These are phyloP conservation scores for Oceanodroma tethys DNA, from an alignment of 2,113 vertebrate species.

Conservation along the genomic window DNA sequence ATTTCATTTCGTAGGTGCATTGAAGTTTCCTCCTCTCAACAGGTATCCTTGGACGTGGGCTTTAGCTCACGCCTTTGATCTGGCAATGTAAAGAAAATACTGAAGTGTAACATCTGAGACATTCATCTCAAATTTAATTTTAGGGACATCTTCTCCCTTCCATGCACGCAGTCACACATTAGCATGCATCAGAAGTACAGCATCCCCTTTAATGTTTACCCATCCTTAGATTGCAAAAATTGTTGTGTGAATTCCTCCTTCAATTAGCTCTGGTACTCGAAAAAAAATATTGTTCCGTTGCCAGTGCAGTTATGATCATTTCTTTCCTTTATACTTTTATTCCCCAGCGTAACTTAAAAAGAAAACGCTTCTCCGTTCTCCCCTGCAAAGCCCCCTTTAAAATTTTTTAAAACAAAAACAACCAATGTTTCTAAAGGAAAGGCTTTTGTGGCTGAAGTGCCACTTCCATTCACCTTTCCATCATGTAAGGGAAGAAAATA, in stretches of 20 bases:
- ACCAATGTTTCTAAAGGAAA: not conserved
- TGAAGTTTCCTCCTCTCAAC: not conserved
- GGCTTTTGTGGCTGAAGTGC: conserved; percentile 29
- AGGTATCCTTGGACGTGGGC: not conserved
- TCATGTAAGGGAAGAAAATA: not conserved
- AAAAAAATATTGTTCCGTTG: conserved; percentile 1
- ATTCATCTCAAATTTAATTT: not conserved
- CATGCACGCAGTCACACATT: not conserved
- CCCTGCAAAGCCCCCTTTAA: conserved; percentile 26
- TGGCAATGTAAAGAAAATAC: not conserved
- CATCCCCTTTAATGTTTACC: conserved; percentile 46
- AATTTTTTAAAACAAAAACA: conserved; percentile 36
- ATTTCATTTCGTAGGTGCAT: rapidly evolving
- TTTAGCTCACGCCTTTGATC: not conserved
- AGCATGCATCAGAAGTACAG: not conserved
- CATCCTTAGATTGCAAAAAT: conserved; percentile 48
- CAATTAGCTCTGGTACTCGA: conserved; percentile 46
- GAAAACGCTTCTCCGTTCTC: not conserved
- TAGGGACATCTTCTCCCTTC: not conserved
- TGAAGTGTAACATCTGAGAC: not conserved
- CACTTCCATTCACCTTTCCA: conserved; percentile 45
- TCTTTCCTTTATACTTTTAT: conserved; percentile 42
- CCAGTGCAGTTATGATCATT: conserved; percentile 32
- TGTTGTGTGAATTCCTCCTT: conserved; percentile 34
- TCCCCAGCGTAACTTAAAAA: conserved; percentile 43